These are phyloP conservation scores for Subacronicta megacephala DNA, from an alignment of 2,888 invertebrate genomes.

Conservation along the genomic window DNA sequence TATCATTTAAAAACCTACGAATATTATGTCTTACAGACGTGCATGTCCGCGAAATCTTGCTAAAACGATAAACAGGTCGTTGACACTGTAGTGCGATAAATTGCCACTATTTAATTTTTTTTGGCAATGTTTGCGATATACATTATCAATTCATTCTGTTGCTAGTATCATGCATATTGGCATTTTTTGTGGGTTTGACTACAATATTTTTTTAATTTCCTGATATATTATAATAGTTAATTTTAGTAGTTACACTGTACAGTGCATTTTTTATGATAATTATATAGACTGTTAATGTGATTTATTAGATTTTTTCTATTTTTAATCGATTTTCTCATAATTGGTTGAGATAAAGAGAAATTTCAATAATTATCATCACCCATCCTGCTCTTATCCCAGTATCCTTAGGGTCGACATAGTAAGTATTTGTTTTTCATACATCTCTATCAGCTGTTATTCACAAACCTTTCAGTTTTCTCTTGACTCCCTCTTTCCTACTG, in stretches of 20 bases:
- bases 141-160: slow-evolving; percentile 46
- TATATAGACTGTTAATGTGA: background rate
- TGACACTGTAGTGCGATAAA: slow-evolving; percentile 78
- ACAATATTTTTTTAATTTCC: slow-evolving; percentile 10
- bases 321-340: too few species aligned
- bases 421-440: too few species aligned
- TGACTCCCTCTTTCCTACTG: too few species aligned
- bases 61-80: slow-evolving; percentile 82
- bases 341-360: too few species aligned
- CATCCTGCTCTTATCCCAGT: too few species aligned
- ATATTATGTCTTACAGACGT: slow-evolving; percentile 57
- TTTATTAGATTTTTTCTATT: too few species aligned
- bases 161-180: slow-evolving; percentile 52
- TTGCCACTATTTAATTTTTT: slow-evolving; percentile 63
- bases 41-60: slow-evolving; percentile 75
- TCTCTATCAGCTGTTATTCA: too few species aligned
- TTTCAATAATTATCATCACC: too few species aligned
- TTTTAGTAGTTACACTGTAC: too few species aligned
- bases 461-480: too few species aligned
- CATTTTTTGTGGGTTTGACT: slow-evolving; percentile 30
- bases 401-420: too few species aligned
- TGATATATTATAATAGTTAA: background rate
- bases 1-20: slow-evolving; percentile 58
- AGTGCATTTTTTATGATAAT: background rate
- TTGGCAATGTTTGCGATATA: slow-evolving; percentile 61